Evolutionary conservation across 2,888 invertebrate species (phyloP).

Genomic region (Metellina segmentata): DNA sequence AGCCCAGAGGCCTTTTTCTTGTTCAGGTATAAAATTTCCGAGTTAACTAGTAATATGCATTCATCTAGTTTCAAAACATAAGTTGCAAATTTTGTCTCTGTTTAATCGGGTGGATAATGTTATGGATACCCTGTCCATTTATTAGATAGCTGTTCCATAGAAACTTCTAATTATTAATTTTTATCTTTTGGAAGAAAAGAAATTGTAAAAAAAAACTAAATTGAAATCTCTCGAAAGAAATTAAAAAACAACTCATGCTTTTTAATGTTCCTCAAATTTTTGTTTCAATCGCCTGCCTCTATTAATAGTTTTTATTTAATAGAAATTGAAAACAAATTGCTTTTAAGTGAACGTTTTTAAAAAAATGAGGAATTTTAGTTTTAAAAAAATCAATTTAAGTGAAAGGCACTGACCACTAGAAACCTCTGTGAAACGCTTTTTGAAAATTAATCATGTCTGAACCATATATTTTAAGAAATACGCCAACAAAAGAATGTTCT

Average conservation of each 20-base stretch:
- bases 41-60: no score
- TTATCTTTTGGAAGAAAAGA: no score
- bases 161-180: no score
- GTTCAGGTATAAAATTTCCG: no score
- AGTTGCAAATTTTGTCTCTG: no score
- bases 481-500: slow-evolving; percentile 11
- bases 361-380: neutral
- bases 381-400: neutral
- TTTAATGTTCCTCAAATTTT: neutral
- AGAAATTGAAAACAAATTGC: neutral
- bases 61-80: no score
- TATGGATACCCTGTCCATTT: no score
- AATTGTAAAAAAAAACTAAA: neutral
- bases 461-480: slow-evolving; percentile 8
- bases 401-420: neutral
- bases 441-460: neutral
- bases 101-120: no score
- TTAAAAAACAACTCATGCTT: neutral
- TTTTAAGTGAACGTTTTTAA: neutral
- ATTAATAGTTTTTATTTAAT: neutral
- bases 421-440: neutral
- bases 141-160: no score
- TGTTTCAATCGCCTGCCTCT: neutral
- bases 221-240: neutral
- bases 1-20: no score